phyloP scores from a whole-genome alignment of 2,888 invertebrate species.

The Eupithecia vulgata region DNA sequence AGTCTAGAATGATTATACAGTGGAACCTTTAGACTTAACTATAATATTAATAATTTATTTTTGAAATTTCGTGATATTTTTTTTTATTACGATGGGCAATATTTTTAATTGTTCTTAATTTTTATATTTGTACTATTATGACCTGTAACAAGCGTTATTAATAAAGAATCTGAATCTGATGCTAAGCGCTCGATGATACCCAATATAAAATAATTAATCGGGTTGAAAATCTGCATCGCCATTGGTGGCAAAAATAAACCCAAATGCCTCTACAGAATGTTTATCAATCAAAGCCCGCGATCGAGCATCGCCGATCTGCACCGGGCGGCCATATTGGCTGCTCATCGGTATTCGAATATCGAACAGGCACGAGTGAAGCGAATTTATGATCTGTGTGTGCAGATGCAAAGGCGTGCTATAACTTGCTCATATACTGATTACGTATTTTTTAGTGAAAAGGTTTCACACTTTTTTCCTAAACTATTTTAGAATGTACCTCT shows the following conservation, averaged over 20 bases:
- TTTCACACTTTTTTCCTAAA: no score
- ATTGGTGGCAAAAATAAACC: conserved; percentile 6
- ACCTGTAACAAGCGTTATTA: no score
- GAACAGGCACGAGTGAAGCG: conserved; percentile 62
- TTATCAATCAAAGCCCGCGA: conserved; percentile 25
- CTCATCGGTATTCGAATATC: conserved; percentile 67
- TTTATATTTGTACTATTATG: no score
- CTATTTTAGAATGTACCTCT: no score
- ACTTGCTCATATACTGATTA: conserved; percentile 61
- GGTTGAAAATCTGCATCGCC: not conserved
- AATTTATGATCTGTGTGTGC: conserved; percentile 70
- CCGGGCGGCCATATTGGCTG: conserved; percentile 37
- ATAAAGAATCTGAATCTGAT: no score
- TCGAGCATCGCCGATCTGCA: conserved; percentile 26
- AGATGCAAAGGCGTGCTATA: conserved; percentile 58
- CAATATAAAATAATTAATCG: not conserved
- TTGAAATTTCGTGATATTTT: no score
- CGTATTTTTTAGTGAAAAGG: not conserved
- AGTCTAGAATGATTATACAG: no score
- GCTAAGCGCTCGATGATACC: no score
- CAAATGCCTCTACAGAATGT: conserved; percentile 12
- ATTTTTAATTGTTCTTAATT: no score
- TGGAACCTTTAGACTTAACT: no score
- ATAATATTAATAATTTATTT: no score
- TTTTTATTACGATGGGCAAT: no score